Evolutionary conservation across 2,888 invertebrate genomes (phyloP), one percentile per base, ranked within the genome.

Genomic region (Smittia aterrima): DNA sequence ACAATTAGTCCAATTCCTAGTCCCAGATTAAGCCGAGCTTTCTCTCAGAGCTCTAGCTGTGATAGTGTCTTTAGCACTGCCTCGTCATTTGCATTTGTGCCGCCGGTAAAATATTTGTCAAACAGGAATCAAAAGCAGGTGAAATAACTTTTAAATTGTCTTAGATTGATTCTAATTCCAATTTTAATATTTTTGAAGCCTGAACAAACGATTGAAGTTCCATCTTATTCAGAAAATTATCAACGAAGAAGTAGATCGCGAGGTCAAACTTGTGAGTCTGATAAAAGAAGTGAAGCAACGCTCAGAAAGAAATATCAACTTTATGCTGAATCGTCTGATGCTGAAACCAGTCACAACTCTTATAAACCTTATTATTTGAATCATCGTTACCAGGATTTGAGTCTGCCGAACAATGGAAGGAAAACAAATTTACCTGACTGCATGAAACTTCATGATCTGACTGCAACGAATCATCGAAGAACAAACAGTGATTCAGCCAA

Each of bases 21-120:
- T 78, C 74, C 77, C 74, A 40, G 76, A 76, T 18, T 75, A 47
- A 74, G 72, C 40, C 64, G 64, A 74, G 73, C 76, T 78, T 75
- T 76, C 77, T 79, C 79, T 75, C 78, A 80, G 64, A 84, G 84
- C 66, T 85, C 86, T 76, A 87, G 87, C 80, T 84, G 82, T 77
- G 86, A 85, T 76, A 90, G 90, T 77, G 85, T 86, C 68, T 88
- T 89, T 79, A 91, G 91, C 78, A 90, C 88, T 75, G 88, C 90
- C 9, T 90, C 88, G 18, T 91, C 91, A 79, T 91, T 92, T 79
- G 88, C 90, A 18, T 92, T 88, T 80, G 85, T 90, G 77, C 80
- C 85, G 72, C 86, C 90, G 76, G 82, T 85, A 64, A 82, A 83
- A 76, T 87, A 87, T 80, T 81, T 82, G 70, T 80, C 82, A 16